Evolutionary conservation across 1,140 invertebrate genomes (phyloP).

Genomic region (Zophobas morio): DNA sequence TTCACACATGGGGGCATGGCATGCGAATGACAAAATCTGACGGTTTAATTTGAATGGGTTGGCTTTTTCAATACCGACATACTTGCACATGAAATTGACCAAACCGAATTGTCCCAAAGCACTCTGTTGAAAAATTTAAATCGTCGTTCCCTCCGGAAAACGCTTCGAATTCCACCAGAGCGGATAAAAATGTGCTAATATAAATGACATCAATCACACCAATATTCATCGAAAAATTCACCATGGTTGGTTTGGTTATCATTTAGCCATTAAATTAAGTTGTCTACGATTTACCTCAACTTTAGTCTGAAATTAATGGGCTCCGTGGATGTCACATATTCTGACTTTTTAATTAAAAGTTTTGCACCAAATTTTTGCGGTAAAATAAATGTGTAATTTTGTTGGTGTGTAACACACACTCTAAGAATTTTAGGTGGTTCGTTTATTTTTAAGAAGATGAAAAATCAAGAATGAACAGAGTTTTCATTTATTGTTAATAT

Average conservation of each 20-base stretch:
- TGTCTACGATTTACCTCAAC: neutral
- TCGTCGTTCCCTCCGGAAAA: slow-evolving; percentile 1
- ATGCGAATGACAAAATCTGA: slow-evolving; percentile 32
- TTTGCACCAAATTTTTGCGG: neutral
- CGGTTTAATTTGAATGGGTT: slow-evolving; percentile 27
- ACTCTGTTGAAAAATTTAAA: slow-evolving; percentile 30
- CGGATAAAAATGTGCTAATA: slow-evolving; percentile 13
- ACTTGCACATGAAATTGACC: slow-evolving; percentile 22
- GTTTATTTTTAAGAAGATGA: no score
- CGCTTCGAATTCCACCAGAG: slow-evolving; percentile 27
- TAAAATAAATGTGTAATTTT: neutral
- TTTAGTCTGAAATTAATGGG: neutral
- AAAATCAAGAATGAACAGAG: no score
- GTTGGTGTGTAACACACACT: no score
- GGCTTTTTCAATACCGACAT: slow-evolving; percentile 24
- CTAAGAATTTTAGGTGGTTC: no score
- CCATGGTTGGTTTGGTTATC: neutral
- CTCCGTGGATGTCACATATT: neutral
- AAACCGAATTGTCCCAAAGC: slow-evolving; percentile 24
- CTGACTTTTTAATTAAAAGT: slow-evolving; percentile 7
- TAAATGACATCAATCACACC: slow-evolving; percentile 20
- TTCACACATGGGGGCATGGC: slow-evolving; percentile 34
- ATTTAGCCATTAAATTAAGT: neutral
- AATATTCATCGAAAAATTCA: neutral
- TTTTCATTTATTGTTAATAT: no score